Conservation (phyloP, 1,140 invertebrate species). For the Drosophila subpulchrella region DNA sequence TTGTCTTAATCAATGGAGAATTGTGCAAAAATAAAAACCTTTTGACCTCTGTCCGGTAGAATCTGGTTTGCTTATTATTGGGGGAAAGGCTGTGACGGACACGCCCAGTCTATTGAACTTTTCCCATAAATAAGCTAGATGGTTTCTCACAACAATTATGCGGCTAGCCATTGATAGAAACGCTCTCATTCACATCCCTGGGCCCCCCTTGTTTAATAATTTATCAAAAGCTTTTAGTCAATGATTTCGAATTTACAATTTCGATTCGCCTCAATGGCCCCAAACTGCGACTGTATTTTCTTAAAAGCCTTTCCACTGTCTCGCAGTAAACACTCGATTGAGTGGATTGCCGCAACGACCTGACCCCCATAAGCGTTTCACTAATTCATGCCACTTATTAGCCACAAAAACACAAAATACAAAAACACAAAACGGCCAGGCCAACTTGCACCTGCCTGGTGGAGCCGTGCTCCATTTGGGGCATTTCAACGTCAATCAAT, state of each 20-base stretch:
- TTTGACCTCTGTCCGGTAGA: constrained; percentile 60
- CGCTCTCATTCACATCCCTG: constrained; percentile 48
- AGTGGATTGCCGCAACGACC: constrained; percentile 64
- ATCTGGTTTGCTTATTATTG: constrained; percentile 22
- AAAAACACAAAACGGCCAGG: constrained; percentile 15
- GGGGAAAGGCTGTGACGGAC: constrained; percentile 63
- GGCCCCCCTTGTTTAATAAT: constrained; percentile 54
- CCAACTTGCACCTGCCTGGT: constrained; percentile 69
- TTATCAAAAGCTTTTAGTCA: constrained; percentile 83
- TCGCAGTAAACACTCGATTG: constrained; percentile 68
- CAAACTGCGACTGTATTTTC: constrained; percentile 46
- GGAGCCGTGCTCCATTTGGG: constrained; percentile 74
- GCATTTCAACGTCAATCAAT: constrained; percentile 81
- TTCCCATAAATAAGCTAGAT: constrained; percentile 66
- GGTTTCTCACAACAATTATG: constrained; percentile 78
- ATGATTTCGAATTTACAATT: constrained; percentile 82
- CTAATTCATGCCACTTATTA: constrained; percentile 83
- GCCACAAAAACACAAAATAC: constrained; percentile 38
- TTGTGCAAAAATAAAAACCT: constrained; percentile 61
- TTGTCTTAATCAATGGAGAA: constrained; percentile 33
- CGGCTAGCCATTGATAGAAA: constrained; percentile 66
- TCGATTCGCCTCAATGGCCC: constrained; percentile 71
- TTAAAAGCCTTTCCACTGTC: constrained; percentile 62
- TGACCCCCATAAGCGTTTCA: constrained; percentile 77
- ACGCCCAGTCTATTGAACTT: constrained; percentile 63